Evolutionary conservation across 2,113 vertebrate genomes (phyloP).

Genomic region (Actenoides lindsayi): DNA sequence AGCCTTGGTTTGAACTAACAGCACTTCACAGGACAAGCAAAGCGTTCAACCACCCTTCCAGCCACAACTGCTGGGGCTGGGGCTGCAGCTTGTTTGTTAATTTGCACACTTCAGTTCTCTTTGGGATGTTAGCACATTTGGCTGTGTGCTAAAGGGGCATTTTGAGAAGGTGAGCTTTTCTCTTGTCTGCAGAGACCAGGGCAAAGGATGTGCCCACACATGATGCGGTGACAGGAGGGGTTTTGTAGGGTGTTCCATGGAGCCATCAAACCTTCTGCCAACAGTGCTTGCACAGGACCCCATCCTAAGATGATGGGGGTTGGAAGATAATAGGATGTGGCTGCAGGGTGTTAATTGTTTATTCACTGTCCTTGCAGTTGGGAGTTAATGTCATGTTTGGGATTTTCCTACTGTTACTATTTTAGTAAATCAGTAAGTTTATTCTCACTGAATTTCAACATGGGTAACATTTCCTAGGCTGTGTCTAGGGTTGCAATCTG

Average conservation of each 20-base stretch:
- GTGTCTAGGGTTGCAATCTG: too few relatives aligned
- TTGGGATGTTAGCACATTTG: not conserved
- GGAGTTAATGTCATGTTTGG: not conserved
- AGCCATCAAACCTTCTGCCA: not conserved
- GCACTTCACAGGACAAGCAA: not conserved
- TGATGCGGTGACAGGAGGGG: not conserved
- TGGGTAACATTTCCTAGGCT: not conserved
- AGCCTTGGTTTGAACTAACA: not conserved
- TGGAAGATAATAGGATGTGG: not conserved
- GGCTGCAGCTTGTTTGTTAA: not conserved
- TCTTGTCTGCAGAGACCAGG: not conserved
- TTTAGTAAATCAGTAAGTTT: not conserved
- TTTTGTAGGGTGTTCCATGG: not conserved
- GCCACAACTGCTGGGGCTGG: not conserved
- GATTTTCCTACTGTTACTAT: not conserved
- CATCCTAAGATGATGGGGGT: not conserved
- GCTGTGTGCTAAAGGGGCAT: not conserved
- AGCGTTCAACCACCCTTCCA: not conserved
- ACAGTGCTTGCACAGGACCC: fast-evolving
- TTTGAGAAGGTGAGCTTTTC: not conserved
- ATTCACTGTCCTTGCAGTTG: not conserved
- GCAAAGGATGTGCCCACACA: fast-evolving
- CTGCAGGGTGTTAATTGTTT: not conserved
- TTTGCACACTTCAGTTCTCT: not conserved
- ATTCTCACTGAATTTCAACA: not conserved